A percentile compares a stretch with the other conserved stretches of the same genome.
Evolutionary conservation across 1,140 invertebrate species (phyloP).

Genomic region (Drosophila miranda): DNA sequence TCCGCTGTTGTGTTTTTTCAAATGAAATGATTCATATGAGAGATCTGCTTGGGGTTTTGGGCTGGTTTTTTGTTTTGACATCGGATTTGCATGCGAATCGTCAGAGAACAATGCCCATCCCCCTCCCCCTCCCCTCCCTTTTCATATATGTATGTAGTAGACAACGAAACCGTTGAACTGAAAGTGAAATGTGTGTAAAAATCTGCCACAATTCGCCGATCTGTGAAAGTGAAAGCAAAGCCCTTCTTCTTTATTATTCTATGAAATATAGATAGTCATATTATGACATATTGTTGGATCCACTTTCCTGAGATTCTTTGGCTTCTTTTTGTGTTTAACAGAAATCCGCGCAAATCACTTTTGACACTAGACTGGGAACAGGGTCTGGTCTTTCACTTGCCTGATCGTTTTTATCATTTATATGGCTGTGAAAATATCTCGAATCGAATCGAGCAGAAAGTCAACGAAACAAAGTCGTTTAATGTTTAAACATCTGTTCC

Average conservation of each 20-base stretch:
- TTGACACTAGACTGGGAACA: slow-evolving; percentile 21
- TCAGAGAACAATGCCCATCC: slow-evolving; percentile 53
- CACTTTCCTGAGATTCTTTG: slow-evolving; percentile 24
- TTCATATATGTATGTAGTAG: no score
- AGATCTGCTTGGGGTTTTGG: slow-evolving; percentile 37
- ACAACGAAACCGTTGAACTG: slow-evolving; percentile 39
- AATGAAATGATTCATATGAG: slow-evolving; percentile 73
- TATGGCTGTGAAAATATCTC: slow-evolving; percentile 34
- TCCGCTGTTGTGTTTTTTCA: slow-evolving; percentile 52
- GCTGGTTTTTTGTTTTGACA: slow-evolving; percentile 20
- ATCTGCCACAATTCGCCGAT: slow-evolving; percentile 14
- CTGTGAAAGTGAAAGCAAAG: slow-evolving; percentile 65
- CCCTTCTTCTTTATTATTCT: slow-evolving; percentile 18
- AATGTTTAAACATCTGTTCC: slow-evolving; percentile 63
- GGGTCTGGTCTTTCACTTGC: slow-evolving; percentile 26
- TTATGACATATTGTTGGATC: slow-evolving; percentile 32
- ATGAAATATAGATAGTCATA: slow-evolving; percentile 17
- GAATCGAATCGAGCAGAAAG: slow-evolving; percentile 26
- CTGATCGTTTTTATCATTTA: slow-evolving; percentile 25
- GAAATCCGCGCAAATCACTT: slow-evolving; percentile 22
- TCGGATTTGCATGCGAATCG: slow-evolving; percentile 66
- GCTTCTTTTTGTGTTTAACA: not conserved
- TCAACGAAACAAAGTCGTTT: slow-evolving; percentile 26
- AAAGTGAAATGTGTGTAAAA: slow-evolving; percentile 49
- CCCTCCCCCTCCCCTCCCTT: no score